Evolutionary conservation across 2,797 vertebrate genomes (phyloP), one percentile per base, ranked within the genome.

Genomic region (Fistularia commersonii): DNA sequence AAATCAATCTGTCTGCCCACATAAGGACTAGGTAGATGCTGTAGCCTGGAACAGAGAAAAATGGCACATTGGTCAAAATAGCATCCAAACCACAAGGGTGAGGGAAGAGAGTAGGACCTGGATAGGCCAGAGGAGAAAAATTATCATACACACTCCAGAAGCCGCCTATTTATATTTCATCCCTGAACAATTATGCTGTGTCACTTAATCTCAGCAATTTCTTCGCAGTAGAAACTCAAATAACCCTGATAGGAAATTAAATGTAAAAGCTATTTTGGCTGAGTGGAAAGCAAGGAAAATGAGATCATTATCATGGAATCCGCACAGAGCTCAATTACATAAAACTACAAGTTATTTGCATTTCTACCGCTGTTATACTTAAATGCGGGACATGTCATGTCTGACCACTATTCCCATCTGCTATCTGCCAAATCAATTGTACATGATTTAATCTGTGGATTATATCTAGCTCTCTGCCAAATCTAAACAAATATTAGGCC

Each of bases 51-150:
- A 82, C 68, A 67, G 72, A 77, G 64, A 60, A 83, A 88, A 86
- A 67, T 84, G 81, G 82, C 76, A 82, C 82, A 85, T 65, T 77
- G 74, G 84, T 87, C 82, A 84, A 89, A 90, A 89, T 83, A 88
- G 87, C 77, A 69, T 82, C 74, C 56, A 87, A 89, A 84, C 78
- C 87, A 84, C 84, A 58, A 75, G 87, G 77, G 86, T 84, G 74
- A 83, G 49, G 68, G 64, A 79, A 72, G 45, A 47, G 75, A 83
- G 69, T 67, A 42, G 45, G 62, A 75, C 74, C 64, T 70, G 52
- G 61, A 82, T 59, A 60, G 72, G 77, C 62, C 74, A 76, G 59
- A 62, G 57, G 57, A 76, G 56, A 56, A 56, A 74, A 76, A 81
- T 67, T 44, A 68, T 66, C 72, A 46, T 54, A 66, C 52, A 51